Percentiles rank a stretch among this genome's conserved stretches.
These are phyloP conservation scores for Beris chalybata DNA, from an alignment of 2,888 invertebrate genomes.

Conservation along the genomic window DNA sequence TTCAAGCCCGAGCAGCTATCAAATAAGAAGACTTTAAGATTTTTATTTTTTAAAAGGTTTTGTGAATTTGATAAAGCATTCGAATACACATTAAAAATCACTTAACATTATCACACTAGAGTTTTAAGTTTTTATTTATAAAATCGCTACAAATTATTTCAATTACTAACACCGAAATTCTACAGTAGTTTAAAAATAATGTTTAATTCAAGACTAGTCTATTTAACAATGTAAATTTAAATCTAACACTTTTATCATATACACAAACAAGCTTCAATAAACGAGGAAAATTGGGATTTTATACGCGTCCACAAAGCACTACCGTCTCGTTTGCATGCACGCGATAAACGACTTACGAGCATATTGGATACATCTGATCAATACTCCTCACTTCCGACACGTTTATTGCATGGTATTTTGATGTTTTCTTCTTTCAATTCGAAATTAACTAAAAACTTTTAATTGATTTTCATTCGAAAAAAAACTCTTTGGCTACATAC, in stretches of 20 bases:
- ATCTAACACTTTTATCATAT: constrained; percentile 16
- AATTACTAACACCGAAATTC: not conserved
- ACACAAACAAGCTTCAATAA: constrained; percentile 26
- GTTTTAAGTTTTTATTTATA: too few relatives aligned
- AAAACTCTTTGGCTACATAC: not conserved
- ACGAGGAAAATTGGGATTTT: constrained; percentile 38
- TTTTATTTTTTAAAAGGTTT: too few relatives aligned
- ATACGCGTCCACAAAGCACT: constrained; percentile 35
- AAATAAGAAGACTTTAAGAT: too few relatives aligned
- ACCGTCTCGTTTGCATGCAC: constrained; percentile 38
- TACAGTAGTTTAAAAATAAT: not conserved
- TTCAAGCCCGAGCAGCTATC: too few relatives aligned
- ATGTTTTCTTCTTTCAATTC: constrained; percentile 15
- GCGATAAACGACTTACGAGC: constrained; percentile 32
- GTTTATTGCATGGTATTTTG: constrained; percentile 31
- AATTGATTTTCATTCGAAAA: not conserved
- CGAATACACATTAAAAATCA: too few relatives aligned
- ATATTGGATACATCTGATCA: constrained; percentile 32
- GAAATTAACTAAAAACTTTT: constrained; percentile 10
- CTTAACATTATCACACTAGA: too few relatives aligned
- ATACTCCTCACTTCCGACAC: constrained; percentile 38
- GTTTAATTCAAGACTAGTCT: not conserved
- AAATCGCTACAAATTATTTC: too few relatives aligned
- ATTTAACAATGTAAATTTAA: constrained; percentile 14
- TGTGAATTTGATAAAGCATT: too few relatives aligned